Evolutionary conservation across 2,113 vertebrate genomes (phyloP).

Genomic region (Chaetorhynchus papuensis): DNA sequence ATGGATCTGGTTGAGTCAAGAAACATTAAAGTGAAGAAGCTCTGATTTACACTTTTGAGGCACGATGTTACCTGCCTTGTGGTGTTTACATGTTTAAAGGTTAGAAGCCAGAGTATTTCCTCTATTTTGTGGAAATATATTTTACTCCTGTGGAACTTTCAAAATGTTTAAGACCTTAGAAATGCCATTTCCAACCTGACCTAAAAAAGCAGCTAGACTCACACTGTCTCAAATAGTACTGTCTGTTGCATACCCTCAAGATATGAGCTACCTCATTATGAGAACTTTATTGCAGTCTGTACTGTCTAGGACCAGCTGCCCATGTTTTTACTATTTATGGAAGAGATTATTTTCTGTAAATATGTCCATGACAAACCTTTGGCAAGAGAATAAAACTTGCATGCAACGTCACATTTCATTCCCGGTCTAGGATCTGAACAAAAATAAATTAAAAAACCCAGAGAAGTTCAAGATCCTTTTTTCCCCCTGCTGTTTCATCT

Average conservation of each 20-base stretch:
- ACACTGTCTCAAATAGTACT: neutral
- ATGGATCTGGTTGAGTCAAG: neutral
- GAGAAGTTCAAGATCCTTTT: neutral
- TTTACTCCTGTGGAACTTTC: neutral
- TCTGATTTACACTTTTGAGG: neutral
- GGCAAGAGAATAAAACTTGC: constrained; percentile 42
- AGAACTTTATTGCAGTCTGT: neutral
- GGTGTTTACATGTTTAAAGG: neutral
- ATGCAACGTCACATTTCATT: constrained; percentile 47
- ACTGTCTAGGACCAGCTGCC: neutral
- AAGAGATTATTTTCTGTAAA: constrained; percentile 59
- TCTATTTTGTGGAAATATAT: neutral
- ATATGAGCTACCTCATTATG: neutral
- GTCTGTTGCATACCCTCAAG: neutral
- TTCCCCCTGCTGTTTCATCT: neutral
- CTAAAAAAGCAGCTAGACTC: neutral
- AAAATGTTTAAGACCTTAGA: neutral
- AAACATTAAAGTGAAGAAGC: neutral
- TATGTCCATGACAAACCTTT: constrained; percentile 26
- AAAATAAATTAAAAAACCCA: constrained; percentile 46
- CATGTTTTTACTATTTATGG: constrained; percentile 55
- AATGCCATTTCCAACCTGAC: neutral
- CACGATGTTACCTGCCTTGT: neutral
- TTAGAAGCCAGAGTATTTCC: neutral
- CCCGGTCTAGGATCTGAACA: constrained; percentile 14